These are phyloP conservation scores for Drosophila repletoides DNA, from an alignment of 1,140 invertebrate species.

Conservation along the genomic window DNA sequence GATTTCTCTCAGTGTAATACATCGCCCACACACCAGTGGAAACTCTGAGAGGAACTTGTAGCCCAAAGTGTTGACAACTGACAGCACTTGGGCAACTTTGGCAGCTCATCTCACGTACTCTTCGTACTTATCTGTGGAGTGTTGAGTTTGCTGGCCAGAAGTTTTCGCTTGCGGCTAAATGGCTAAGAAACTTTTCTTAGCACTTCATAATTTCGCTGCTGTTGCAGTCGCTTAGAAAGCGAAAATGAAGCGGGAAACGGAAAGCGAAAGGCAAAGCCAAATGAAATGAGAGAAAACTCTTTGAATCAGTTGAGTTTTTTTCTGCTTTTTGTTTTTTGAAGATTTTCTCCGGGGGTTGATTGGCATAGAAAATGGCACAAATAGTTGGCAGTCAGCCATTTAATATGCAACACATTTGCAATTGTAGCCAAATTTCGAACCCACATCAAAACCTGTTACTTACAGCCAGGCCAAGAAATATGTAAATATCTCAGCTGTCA, in stretches of 20 bases:
- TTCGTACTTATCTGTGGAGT: conserved; percentile 6
- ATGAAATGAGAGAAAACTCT: too few relatives aligned
- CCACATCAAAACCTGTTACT: conserved; percentile 11
- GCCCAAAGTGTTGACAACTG: conserved; percentile 3
- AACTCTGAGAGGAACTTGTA: not conserved
- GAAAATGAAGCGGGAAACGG: too few relatives aligned
- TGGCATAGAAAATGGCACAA: not conserved
- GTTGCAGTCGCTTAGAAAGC: not conserved
- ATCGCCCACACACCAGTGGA: too few relatives aligned
- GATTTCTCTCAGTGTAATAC: too few relatives aligned
- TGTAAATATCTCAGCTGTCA: not conserved
- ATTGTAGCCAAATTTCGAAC: not conserved
- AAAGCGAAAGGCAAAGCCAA: too few relatives aligned
- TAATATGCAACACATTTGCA: not conserved
- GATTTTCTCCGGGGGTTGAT: too few relatives aligned
- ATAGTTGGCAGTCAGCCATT: not conserved
- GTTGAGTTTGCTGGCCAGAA: not conserved
- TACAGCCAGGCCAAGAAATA: too few relatives aligned
- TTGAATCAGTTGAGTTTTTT: too few relatives aligned
- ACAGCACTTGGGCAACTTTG: not conserved
- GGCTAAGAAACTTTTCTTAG: conserved; percentile 40
- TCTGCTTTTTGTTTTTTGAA: too few relatives aligned
- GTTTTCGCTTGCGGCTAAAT: conserved; percentile 27
- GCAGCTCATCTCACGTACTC: conserved; percentile 15
- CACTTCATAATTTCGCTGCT: conserved; percentile 41